These are phyloP conservation scores for Triplophysa rosa DNA, from an alignment of 2,113 vertebrate genomes.

Conservation along the genomic window DNA sequence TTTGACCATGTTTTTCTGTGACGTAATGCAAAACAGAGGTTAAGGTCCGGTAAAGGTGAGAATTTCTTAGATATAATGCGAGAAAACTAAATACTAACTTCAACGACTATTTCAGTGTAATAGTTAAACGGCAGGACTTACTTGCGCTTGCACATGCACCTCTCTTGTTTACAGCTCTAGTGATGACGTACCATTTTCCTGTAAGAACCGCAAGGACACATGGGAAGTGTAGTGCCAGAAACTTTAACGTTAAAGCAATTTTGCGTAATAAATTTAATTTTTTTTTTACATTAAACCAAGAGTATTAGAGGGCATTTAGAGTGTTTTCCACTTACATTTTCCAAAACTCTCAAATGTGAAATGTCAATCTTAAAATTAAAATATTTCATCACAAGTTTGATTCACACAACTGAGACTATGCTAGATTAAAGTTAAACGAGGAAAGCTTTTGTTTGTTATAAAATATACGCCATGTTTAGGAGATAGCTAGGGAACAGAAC, in stretches of 20 bases:
- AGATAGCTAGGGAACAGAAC: no score
- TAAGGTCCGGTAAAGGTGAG: no score
- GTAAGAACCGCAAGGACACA: conserved; percentile 21
- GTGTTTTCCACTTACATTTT: no score
- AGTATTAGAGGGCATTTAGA: no score
- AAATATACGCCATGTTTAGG: no score
- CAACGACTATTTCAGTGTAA: not conserved
- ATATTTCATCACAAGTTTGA: no score
- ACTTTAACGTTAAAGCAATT: not conserved
- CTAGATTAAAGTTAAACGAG: no score
- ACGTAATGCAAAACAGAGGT: not conserved
- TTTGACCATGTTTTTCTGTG: not conserved
- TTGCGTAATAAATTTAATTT: no score
- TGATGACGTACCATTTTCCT: not conserved
- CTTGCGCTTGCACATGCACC: not conserved
- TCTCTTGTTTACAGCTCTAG: not conserved
- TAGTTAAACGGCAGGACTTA: not conserved
- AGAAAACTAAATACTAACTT: not conserved
- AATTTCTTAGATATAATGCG: not conserved
- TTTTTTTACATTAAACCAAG: not conserved
- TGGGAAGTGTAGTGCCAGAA: conserved; percentile 58
- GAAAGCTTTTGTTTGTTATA: no score
- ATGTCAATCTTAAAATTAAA: no score
- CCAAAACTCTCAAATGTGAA: no score
- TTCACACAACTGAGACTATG: no score